Percentiles rank a stretch among this genome's conserved stretches.
phyloP scores from a whole-genome alignment of 2,797 vertebrate species.

The Anolis apletophallus region DNA sequence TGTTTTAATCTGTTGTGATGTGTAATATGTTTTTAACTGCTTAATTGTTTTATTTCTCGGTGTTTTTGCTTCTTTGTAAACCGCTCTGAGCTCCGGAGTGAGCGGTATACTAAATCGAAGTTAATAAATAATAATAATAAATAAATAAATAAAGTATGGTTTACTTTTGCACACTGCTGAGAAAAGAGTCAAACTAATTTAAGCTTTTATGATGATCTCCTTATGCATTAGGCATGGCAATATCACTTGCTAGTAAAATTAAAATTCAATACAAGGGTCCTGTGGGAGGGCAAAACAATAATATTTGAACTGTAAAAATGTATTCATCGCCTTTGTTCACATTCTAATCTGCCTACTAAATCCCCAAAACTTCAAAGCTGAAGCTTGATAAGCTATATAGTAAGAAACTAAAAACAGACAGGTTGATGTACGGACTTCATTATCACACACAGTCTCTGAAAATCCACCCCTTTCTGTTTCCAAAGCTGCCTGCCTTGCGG shows the following conservation, averaged over 20 bases:
- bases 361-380: neutral
- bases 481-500: neutral
- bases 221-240: neutral
- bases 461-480: neutral
- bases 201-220: neutral
- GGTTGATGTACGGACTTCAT: neutral
- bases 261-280: neutral
- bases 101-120: too few relatives aligned
- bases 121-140: too few relatives aligned
- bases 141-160: neutral
- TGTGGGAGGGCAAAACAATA: neutral
- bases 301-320: neutral
- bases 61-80: too few relatives aligned
- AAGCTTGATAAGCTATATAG: neutral
- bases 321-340: neutral
- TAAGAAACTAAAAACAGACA: neutral
- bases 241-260: neutral
- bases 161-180: neutral
- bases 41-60: too few relatives aligned
- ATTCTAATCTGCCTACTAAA: neutral
- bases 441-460: neutral
- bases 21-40: too few relatives aligned
- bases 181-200: slow-evolving; percentile 18
- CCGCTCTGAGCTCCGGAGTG: too few relatives aligned
- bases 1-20: too few relatives aligned